phyloP scores from a whole-genome alignment of 2,888 invertebrate genomes.

The Abscondita cerata region DNA sequence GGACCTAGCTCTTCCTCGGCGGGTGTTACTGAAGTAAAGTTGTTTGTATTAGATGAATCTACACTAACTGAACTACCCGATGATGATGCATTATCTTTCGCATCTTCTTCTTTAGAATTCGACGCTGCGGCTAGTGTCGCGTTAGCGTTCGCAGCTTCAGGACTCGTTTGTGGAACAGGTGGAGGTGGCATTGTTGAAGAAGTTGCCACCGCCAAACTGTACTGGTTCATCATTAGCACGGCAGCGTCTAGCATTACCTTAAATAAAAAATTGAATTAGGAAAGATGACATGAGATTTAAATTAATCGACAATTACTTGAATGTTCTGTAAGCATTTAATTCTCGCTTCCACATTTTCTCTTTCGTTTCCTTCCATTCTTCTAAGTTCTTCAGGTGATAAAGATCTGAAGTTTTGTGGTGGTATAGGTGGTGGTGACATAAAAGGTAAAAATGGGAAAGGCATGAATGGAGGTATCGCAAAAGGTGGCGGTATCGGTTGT shows the following conservation, averaged over 20 bases:
- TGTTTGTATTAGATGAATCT: slow-evolving; percentile 7
- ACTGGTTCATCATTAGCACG: slow-evolving; percentile 93
- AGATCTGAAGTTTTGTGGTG: slow-evolving; percentile 75
- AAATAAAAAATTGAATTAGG: slow-evolving; percentile 56
- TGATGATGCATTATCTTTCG: neutral
- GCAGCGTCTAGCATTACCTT: slow-evolving; percentile 93
- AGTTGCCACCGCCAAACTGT: slow-evolving; percentile 72
- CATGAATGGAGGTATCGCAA: slow-evolving; percentile 64
- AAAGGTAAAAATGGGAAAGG: slow-evolving; percentile 63
- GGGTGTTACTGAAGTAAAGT: slow-evolving; percentile 17
- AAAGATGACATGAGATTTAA: no score
- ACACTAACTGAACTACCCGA: slow-evolving; percentile 6
- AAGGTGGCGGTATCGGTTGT: slow-evolving; percentile 53
- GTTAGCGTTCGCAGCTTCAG: slow-evolving; percentile 11
- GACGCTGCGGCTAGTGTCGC: slow-evolving; percentile 10
- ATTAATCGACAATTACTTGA: slow-evolving; percentile 55
- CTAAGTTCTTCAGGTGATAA: slow-evolving; percentile 84
- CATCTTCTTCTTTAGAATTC: slow-evolving; percentile 13
- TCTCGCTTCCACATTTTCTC: slow-evolving; percentile 89
- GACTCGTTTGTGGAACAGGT: slow-evolving; percentile 14
- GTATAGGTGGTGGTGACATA: slow-evolving; percentile 76
- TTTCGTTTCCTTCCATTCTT: slow-evolving; percentile 87
- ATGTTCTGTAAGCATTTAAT: slow-evolving; percentile 80
- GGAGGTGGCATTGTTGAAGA: slow-evolving; percentile 46
- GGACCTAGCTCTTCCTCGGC: slow-evolving; percentile 46